Percentiles rank a stretch among this genome's conserved stretches.
Conservation (phyloP, 1,140 invertebrate genomes). For the Halesus radiatus region DNA sequence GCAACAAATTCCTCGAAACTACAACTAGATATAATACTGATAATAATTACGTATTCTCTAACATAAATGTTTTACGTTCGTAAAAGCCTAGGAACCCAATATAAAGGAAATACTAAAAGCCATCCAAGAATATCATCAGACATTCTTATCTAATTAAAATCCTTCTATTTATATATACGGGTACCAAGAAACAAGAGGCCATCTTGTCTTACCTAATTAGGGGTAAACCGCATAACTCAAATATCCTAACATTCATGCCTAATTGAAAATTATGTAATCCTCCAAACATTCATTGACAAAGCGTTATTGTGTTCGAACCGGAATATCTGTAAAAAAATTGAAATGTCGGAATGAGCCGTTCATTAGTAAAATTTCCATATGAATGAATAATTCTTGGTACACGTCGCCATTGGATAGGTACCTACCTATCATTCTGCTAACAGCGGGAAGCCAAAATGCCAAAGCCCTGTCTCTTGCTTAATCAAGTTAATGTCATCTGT, state of each 20-base stretch:
- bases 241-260: background rate
- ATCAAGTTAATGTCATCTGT: constrained; percentile 17
- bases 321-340: constrained; percentile 1
- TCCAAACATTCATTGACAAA: background rate
- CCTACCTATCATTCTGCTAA: background rate
- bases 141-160: too few species aligned
- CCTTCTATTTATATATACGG: too few species aligned
- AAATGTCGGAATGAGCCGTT: constrained; percentile 12
- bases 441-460: background rate
- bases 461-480: constrained; percentile 5
- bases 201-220: too few species aligned
- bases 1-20: too few species aligned
- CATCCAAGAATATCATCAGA: too few species aligned
- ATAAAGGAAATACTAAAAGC: too few species aligned
- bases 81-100: too few species aligned
- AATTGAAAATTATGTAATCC: constrained; percentile 1
- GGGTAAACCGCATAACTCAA: too few species aligned
- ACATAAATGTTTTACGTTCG: too few species aligned
- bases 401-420: background rate
- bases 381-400: background rate
- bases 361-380: constrained; percentile 23
- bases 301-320: constrained; percentile 2
- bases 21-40: too few species aligned
- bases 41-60: too few species aligned
- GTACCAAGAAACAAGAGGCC: too few species aligned